Evolutionary conservation across 2,888 invertebrate genomes (phyloP).

Genomic region (Ennomos erosarius): DNA sequence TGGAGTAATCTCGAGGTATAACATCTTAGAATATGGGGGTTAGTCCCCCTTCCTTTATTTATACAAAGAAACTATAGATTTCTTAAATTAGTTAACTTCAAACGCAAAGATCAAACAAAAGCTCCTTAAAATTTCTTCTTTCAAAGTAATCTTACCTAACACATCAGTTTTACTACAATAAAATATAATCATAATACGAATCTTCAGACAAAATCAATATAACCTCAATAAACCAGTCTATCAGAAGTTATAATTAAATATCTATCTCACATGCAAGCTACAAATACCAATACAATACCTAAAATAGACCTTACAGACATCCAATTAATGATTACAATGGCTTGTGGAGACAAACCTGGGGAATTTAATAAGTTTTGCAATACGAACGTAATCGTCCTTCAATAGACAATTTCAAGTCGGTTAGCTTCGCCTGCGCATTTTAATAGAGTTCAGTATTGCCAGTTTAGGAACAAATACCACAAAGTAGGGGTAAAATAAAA

Average conservation of each 20-base stretch:
- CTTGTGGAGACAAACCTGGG: constrained; percentile 15
- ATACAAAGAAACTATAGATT: too few species aligned
- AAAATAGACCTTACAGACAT: constrained; percentile 9
- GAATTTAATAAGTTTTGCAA: constrained; percentile 49
- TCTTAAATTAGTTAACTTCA: too few species aligned
- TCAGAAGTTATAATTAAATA: constrained; percentile 16
- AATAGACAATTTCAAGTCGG: constrained; percentile 50
- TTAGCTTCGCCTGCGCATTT: constrained; percentile 52
- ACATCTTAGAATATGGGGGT: too few species aligned
- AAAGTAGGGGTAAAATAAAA: too few species aligned
- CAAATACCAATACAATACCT: background rate
- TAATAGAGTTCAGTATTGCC: constrained; percentile 52
- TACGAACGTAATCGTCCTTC: constrained; percentile 52
- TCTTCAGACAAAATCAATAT: constrained; percentile 10
- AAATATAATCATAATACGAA: background rate
- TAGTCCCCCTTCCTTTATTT: too few species aligned
- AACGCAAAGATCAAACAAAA: too few species aligned
- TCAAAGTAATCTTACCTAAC: too few species aligned
- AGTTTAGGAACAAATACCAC: constrained; percentile 2
- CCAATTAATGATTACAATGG: constrained; percentile 22
- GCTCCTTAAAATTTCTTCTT: too few species aligned
- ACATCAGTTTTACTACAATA: too few species aligned
- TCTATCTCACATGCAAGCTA: constrained; percentile 16
- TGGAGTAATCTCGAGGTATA: too few species aligned
- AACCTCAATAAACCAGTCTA: constrained; percentile 5